Conservation (phyloP, 2,797 vertebrate species). For the Enteromius unitaeniatus region DNA sequence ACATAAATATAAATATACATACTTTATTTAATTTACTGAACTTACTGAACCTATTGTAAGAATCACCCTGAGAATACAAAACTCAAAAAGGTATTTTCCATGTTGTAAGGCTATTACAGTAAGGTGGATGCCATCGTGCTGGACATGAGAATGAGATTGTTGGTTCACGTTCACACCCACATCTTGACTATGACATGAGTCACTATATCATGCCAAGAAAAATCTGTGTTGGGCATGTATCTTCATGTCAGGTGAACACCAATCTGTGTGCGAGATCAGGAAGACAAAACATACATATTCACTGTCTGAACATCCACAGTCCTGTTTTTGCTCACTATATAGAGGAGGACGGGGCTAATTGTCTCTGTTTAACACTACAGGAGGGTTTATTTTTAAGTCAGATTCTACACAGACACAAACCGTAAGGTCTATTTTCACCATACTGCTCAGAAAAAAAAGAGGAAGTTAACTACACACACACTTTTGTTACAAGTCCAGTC, state of each 20-base stretch:
- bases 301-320: constrained; percentile 13
- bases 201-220: neutral
- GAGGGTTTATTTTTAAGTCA: neutral
- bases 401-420: neutral
- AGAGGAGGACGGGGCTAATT: neutral
- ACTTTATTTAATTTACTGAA: neutral
- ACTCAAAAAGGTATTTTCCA: neutral
- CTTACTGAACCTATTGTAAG: too few species aligned
- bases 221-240: constrained; percentile 12
- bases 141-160: neutral
- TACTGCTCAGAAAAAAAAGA: neutral
- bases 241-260: constrained; percentile 29
- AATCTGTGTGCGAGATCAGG: neutral
- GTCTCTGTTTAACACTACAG: neutral
- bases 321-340: neutral
- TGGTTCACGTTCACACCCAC: neutral
- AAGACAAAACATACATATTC: constrained; percentile 36
- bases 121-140: neutral
- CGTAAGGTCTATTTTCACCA: neutral
- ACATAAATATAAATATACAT: too few species aligned
- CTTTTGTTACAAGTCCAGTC: neutral
- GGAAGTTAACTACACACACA: neutral
- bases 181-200: neutral
- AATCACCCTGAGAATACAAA: neutral
- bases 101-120: neutral